Percentiles rank a stretch among this genome's conserved stretches.
These are phyloP conservation scores for Lasioglossum malachurum DNA, from an alignment of 2,888 invertebrate genomes.

Conservation along the genomic window DNA sequence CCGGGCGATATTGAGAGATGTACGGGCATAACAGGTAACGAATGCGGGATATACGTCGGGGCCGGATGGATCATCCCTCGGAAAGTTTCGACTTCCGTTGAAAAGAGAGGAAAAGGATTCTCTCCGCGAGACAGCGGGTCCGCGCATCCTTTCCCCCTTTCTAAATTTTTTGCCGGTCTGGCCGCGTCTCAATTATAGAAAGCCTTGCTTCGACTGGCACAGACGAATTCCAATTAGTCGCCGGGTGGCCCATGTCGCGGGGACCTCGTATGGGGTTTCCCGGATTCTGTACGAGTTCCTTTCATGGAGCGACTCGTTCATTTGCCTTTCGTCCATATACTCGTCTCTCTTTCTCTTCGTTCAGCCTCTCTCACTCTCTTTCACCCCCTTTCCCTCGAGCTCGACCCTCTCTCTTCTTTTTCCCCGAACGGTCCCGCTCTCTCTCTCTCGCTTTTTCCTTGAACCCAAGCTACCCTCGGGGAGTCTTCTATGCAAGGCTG, in stretches of 20 bases:
- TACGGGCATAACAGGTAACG: constrained; percentile 44
- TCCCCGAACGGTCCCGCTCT: constrained; percentile 47
- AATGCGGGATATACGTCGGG: constrained; percentile 41
- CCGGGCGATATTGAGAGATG: constrained; percentile 51
- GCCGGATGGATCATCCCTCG: constrained; percentile 59
- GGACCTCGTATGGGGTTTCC: constrained; percentile 83
- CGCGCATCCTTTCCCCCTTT: constrained; percentile 79
- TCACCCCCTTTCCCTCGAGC: constrained; percentile 42
- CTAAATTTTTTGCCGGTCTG: constrained; percentile 82
- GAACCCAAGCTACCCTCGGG: constrained; percentile 57
- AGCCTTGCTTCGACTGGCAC: constrained; percentile 84
- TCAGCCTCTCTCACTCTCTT: constrained; percentile 45
- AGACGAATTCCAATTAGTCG: constrained; percentile 85
- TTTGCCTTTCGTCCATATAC: constrained; percentile 83
- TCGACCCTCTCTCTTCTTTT: constrained; percentile 37
- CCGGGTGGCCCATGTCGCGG: constrained; percentile 82
- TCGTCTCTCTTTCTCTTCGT: constrained; percentile 46
- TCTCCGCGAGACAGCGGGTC: constrained; percentile 73
- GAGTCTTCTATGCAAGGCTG: constrained; percentile 70
- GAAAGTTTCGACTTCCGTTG: constrained; percentile 71
- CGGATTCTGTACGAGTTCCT: constrained; percentile 85
- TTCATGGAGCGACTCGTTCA: constrained; percentile 84
- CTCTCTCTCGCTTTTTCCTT: constrained; percentile 62
- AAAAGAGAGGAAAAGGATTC: constrained; percentile 71
- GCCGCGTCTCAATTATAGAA: constrained; percentile 85